phyloP scores from a whole-genome alignment of 2,888 invertebrate species.

The Limulus polyphemus region DNA sequence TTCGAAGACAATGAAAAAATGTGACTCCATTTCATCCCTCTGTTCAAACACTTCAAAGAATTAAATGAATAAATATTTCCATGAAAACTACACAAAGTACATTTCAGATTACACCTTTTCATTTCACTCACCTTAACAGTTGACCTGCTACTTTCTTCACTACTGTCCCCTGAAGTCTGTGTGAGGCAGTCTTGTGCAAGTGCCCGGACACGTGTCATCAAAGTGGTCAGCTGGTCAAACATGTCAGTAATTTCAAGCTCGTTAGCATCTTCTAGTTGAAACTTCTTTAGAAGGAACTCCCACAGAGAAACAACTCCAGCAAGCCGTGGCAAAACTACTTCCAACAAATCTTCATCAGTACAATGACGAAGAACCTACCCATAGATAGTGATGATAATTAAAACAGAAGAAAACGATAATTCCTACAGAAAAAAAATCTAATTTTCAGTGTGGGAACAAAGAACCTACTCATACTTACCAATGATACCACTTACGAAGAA shows the following conservation, averaged over 20 bases:
- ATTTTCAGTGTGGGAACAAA: too few relatives aligned
- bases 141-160: too few relatives aligned
- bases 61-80: too few relatives aligned
- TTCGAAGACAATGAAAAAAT: too few relatives aligned
- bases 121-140: too few relatives aligned
- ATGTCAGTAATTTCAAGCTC: conserved; percentile 25
- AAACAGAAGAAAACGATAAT: neutral
- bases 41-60: too few relatives aligned
- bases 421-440: too few relatives aligned
- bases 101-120: too few relatives aligned
- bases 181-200: conserved; percentile 26
- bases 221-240: conserved; percentile 27
- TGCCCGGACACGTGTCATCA: conserved; percentile 26
- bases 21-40: too few relatives aligned
- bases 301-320: conserved; percentile 38
- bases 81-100: too few relatives aligned
- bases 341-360: conserved; percentile 38
- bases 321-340: conserved; percentile 38
- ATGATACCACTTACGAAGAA: neutral
- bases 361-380: conserved; percentile 27
- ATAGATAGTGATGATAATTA: neutral
- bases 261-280: conserved; percentile 32
- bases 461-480: too few relatives aligned
- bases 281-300: conserved; percentile 40
- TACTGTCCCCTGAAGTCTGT: conserved; percentile 8